Evolutionary conservation across 1,140 invertebrate genomes (phyloP).

Genomic region (Oreohelix idahoensis): DNA sequence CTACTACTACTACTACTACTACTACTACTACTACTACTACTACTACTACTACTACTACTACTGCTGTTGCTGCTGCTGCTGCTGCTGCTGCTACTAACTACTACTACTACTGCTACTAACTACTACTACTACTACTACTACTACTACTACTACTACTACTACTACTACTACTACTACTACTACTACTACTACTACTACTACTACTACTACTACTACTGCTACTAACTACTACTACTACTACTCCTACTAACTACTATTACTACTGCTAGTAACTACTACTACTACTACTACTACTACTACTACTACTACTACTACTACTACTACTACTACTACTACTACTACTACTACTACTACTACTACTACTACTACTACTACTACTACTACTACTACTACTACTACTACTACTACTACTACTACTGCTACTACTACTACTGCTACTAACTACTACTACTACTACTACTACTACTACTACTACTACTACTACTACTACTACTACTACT

Average conservation of each 20-base stretch:
- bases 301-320: conserved; percentile 29
- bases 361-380: conserved; percentile 11
- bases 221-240: no score
- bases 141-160: conserved; percentile 17
- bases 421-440: no score
- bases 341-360: conserved; percentile 27
- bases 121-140: conserved; percentile 5
- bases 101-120: no score
- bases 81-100: no score
- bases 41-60: not conserved
- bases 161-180: conserved; percentile 23
- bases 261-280: conserved; percentile 17
- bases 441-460: conserved; percentile 30
- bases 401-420: not conserved
- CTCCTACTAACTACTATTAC: no score
- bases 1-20: conserved; percentile 18
- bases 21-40: conserved; percentile 23
- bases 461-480: conserved; percentile 30
- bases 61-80: no score
- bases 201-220: conserved; percentile 9
- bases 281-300: conserved; percentile 9
- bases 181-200: conserved; percentile 13
- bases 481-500: conserved; percentile 33
- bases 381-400: no score
- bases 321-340: conserved; percentile 26